Percentiles rank a stretch among this genome's conserved stretches.
These are phyloP conservation scores for Mesorhabditis spiculigera DNA, from an alignment of 2,888 invertebrate genomes.

Conservation along the genomic window DNA sequence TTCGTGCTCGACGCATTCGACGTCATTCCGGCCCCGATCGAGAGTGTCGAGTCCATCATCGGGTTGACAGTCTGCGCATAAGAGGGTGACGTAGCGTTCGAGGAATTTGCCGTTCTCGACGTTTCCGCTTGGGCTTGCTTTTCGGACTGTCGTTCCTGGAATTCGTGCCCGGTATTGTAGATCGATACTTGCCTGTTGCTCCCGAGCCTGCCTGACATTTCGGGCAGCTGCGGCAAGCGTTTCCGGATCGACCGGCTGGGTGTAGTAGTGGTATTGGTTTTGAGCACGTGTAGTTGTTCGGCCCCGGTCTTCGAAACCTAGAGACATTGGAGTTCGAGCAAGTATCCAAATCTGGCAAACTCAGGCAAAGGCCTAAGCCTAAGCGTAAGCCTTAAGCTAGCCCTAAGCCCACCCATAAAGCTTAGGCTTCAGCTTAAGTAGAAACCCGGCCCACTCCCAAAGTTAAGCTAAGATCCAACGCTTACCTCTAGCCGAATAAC, in stretches of 20 bases:
- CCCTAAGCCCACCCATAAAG: too few species aligned
- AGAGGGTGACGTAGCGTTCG: neutral
- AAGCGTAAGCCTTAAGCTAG: too few species aligned
- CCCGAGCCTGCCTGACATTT: slow-evolving; percentile 34
- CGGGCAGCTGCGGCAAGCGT: slow-evolving; percentile 49
- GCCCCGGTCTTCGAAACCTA: slow-evolving; percentile 3
- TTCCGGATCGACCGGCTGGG: slow-evolving; percentile 55
- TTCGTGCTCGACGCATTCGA: slow-evolving; percentile 45
- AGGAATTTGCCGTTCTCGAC: neutral
- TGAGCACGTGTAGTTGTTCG: slow-evolving; percentile 18
- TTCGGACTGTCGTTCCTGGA: slow-evolving; percentile 2
- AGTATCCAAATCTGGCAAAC: neutral
- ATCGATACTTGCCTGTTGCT: slow-evolving; percentile 9
- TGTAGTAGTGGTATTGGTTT: slow-evolving; percentile 55
- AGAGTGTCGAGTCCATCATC: slow-evolving; percentile 28
- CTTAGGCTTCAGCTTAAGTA: too few species aligned
- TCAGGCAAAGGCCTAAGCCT: too few species aligned
- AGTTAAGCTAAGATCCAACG: too few species aligned
- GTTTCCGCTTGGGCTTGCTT: neutral
- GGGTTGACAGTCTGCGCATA: neutral
- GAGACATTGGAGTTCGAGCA: neutral
- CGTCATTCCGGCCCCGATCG: slow-evolving; percentile 21
- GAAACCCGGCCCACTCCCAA: too few species aligned
- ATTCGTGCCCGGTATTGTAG: neutral
- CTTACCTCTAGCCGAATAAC: slow-evolving; percentile 25